Conservation (phyloP, 2,113 vertebrate species). For the Motacilla tschutschensis region DNA sequence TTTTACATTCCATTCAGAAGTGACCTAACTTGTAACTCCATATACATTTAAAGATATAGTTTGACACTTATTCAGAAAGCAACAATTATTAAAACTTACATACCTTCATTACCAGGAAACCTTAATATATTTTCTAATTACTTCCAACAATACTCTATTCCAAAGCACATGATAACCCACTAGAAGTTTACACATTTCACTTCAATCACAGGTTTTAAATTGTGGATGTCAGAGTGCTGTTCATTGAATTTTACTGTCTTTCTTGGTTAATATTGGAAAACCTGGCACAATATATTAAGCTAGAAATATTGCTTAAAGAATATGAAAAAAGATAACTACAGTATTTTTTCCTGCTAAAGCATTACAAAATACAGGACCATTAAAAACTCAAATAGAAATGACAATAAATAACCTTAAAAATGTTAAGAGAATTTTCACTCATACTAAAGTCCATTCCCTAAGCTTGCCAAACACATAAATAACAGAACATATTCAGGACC, state of each 20-base stretch:
- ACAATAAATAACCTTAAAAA: constrained; percentile 70
- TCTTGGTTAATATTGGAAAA: constrained; percentile 69
- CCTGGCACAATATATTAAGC: constrained; percentile 75
- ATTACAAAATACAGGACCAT: constrained; percentile 77
- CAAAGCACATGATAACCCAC: constrained; percentile 75
- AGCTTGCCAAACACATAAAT: constrained; percentile 60
- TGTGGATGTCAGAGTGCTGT: constrained; percentile 64
- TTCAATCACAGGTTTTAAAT: constrained; percentile 73
- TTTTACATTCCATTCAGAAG: constrained; percentile 82
- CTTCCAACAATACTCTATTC: constrained; percentile 77
- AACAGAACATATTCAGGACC: constrained; percentile 65
- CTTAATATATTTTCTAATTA: constrained; percentile 76
- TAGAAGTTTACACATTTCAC: constrained; percentile 76
- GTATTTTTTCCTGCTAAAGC: constrained; percentile 73
- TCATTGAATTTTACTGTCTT: constrained; percentile 70
- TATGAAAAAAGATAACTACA: constrained; percentile 73
- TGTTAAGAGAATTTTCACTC: constrained; percentile 66
- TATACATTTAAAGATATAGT: constrained; percentile 79
- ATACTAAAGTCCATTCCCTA: constrained; percentile 62
- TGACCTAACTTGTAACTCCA: constrained; percentile 81
- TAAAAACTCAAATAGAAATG: constrained; percentile 73
- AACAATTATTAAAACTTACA: constrained; percentile 81
- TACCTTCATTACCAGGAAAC: constrained; percentile 80
- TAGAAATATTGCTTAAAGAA: constrained; percentile 76
- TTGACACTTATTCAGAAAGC: constrained; percentile 80